Base-by-base conservation (phyloP, 2,113 vertebrate species). In the Synodontis membranacea region DNA sequence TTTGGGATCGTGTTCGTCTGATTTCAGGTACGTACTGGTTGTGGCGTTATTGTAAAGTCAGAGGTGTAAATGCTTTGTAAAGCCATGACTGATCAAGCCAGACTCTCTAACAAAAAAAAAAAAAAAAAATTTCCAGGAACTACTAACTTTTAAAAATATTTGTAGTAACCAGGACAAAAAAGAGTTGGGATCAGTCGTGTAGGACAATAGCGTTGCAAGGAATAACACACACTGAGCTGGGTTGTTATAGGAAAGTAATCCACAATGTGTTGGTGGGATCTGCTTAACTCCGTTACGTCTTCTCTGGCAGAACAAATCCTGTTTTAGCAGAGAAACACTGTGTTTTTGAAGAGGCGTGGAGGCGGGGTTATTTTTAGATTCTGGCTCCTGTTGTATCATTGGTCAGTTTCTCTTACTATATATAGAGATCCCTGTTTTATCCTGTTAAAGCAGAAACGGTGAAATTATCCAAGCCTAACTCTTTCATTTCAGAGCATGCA, bases 351-450 rank as follows among this genome's bases (percentile, higher is more conserved):
- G 14, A 52, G 68, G 21, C 12, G 25, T 44, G 17, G 50, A 50
- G 42, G 28, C 48, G 46, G 37, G 66, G 56, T 39, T 89, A 76
- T 85, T 85, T 87, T 87, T 85, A 85, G 83, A 64, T 37, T 25
- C 23, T 68, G 42, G 62, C 31, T 70, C 34, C 15, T 3, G 15
- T 42, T 12, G 5, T 75, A 46, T 82, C 60, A n/a, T 58, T 23
- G 7, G 60, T 74, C 39, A n/a, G 31, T 70, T 56, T 68, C n/a
- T 48, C 48, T 44, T 68, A 25, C 78, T 50, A 54, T 84, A 37
- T 70, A 82, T 82, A 80, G 81, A 83, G 46, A 84, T 21, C 9
- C 76, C 72, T 58, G 70, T 70, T 74, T 58, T 79, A 50, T 80
- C 62, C 42, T 46, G 21, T 44, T 39, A 70, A 70, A 39, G 68